Percentiles rank a stretch among this genome's conserved stretches.
Evolutionary conservation across 2,113 vertebrate species (phyloP).

Genomic region (Tetraodon nigroviridis): DNA sequence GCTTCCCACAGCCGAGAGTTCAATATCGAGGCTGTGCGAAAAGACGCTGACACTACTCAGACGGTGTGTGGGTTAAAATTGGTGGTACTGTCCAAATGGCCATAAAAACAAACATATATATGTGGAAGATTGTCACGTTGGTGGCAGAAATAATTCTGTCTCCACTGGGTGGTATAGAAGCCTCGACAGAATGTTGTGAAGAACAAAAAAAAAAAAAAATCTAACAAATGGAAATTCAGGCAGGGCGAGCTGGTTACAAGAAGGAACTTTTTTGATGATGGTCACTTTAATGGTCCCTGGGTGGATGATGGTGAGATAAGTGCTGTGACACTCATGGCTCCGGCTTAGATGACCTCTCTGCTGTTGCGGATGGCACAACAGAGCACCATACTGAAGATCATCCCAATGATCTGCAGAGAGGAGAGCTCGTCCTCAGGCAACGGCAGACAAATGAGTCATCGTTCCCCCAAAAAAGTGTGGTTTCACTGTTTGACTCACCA

Average conservation of each 20-base stretch:
- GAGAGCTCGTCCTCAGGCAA: neutral
- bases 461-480: neutral
- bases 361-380: conserved; percentile 94
- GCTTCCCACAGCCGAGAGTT: conserved; percentile 53
- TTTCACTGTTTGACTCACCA: conserved; percentile 77
- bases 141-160: conserved; percentile 7
- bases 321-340: conserved; percentile 8
- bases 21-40: conserved; percentile 51
- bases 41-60: conserved; percentile 32
- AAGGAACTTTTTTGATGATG: conserved; percentile 2
- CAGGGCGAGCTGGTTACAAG: conserved; percentile 10
- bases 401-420: conserved; percentile 86
- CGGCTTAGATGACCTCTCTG: conserved; percentile 84
- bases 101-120: conserved; percentile 23
- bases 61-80: conserved; percentile 32
- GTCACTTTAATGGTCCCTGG: conserved; percentile 19
- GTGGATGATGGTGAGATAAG: conserved; percentile 8
- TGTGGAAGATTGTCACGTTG: conserved; percentile 27
- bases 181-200: conserved; percentile 10
- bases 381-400: conserved; percentile 98
- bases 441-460: neutral
- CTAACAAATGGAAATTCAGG: neutral
- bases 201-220: neutral
- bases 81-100: conserved; percentile 32
- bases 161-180: neutral